Evolutionary conservation across 35 echinoderm and acorn worm species (phyloP).

Genomic region (Anneissia japonica): DNA sequence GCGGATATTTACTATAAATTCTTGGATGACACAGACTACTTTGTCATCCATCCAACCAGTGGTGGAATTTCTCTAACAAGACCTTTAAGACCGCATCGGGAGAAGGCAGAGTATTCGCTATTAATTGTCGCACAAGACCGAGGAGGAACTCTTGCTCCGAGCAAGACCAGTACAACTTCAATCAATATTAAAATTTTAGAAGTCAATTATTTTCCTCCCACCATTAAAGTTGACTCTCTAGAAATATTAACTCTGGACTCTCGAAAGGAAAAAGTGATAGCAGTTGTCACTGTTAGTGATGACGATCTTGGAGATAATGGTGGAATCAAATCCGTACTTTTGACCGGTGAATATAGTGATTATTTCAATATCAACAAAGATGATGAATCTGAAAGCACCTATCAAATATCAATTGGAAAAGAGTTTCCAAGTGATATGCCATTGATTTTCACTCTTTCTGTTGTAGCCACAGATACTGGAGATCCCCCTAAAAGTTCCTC

Average conservation of each 20-base stretch:
- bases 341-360: slow-evolving; percentile 52
- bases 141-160: slow-evolving; percentile 49
- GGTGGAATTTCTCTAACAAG: slow-evolving; percentile 82
- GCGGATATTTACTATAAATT: slow-evolving; percentile 98
- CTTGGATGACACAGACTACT: slow-evolving; percentile 49
- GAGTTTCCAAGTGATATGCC: slow-evolving; percentile 17
- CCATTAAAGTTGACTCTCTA: slow-evolving; percentile 50
- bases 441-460: slow-evolving; percentile 51
- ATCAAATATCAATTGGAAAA: slow-evolving; percentile 27
- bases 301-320: slow-evolving; percentile 78
- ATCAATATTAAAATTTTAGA: slow-evolving; percentile 46
- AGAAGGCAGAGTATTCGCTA: slow-evolving; percentile 25
- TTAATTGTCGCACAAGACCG: slow-evolving; percentile 77
- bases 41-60: slow-evolving; percentile 98
- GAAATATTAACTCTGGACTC: slow-evolving; percentile 48
- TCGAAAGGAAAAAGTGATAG: slow-evolving; percentile 54
- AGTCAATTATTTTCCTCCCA: slow-evolving; percentile 78
- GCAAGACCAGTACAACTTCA: slow-evolving; percentile 15
- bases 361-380: slow-evolving; percentile 34
- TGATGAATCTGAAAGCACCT: slow-evolving; percentile 24
- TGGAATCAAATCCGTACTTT: slow-evolving; percentile 47
- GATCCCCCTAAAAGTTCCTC: slow-evolving; percentile 48
- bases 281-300: slow-evolving; percentile 70
- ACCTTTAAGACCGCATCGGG: slow-evolving; percentile 45
- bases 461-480: slow-evolving; percentile 68